Evolutionary conservation across 1,140 invertebrate species (phyloP).

Genomic region (Phymorhynchus buccinoides): DNA sequence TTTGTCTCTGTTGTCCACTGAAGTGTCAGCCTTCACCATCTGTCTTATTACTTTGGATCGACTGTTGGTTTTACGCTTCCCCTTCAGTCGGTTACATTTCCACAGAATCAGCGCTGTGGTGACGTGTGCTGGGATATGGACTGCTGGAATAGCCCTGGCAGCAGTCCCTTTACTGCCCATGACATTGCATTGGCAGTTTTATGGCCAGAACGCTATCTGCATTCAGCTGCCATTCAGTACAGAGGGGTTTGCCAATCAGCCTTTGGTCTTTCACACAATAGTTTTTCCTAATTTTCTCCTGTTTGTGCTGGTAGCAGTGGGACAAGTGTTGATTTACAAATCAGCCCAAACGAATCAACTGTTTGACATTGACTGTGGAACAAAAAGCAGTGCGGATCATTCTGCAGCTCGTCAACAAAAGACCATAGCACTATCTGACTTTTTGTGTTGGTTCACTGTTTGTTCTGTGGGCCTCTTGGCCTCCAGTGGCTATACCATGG

Average conservation of each 20-base stretch:
- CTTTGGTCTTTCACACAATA: constrained; percentile 5
- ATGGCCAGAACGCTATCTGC: constrained; percentile 27
- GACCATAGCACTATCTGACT: constrained; percentile 30
- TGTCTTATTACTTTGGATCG: constrained; percentile 53
- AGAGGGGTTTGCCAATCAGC: not conserved
- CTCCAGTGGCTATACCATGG: not conserved
- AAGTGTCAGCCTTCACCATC: constrained; percentile 58
- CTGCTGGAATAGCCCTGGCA: not conserved
- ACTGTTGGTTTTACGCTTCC: constrained; percentile 58
- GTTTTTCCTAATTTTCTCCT: constrained; percentile 32
- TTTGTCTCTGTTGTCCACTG: constrained; percentile 56
- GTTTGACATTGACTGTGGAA: not conserved
- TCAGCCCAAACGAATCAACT: not conserved
- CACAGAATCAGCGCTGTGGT: constrained; percentile 22
- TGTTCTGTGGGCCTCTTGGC: constrained; percentile 34
- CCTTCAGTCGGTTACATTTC: constrained; percentile 47
- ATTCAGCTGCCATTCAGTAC: constrained; percentile 24
- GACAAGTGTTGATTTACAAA: constrained; percentile 23
- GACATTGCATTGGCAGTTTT: constrained; percentile 12
- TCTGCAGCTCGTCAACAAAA: constrained; percentile 19
- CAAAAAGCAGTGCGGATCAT: constrained; percentile 4
- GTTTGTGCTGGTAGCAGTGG: constrained; percentile 39
- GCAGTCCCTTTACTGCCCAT: not conserved
- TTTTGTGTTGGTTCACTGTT: constrained; percentile 44
- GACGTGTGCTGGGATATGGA: not conserved